Conservation (phyloP, 2,888 invertebrate species). For the Neocrepidodera transversa region DNA sequence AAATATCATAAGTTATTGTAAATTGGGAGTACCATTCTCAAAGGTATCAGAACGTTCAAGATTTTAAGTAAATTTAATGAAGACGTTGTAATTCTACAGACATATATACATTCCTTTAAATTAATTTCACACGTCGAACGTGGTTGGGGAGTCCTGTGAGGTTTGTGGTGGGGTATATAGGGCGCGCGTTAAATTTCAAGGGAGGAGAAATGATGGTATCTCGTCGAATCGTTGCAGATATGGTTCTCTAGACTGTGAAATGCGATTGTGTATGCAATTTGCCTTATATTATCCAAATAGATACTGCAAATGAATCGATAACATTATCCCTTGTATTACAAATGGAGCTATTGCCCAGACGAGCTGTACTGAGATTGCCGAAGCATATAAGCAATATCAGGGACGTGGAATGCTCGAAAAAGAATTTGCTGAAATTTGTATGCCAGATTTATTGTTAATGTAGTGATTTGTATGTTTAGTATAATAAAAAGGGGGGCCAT, state of each 20-base stretch:
- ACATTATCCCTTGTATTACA: constrained; percentile 41
- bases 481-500: too few species aligned
- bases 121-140: constrained; percentile 36
- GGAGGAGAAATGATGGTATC: constrained; percentile 33
- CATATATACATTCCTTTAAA: constrained; percentile 24
- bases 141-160: constrained; percentile 11
- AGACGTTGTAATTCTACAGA: constrained; percentile 10
- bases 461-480: background rate
- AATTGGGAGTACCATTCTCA: background rate
- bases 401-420: background rate
- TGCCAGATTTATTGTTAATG: background rate
- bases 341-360: constrained; percentile 18
- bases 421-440: constrained; percentile 5
- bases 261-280: constrained; percentile 54
- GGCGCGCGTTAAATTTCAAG: constrained; percentile 21
- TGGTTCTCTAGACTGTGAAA: constrained; percentile 49
- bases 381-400: constrained; percentile 8
- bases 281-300: constrained; percentile 52
- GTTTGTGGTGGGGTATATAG: background rate
- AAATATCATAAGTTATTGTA: too few species aligned
- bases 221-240: constrained; percentile 43
- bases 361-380: constrained; percentile 12
- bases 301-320: constrained; percentile 52
- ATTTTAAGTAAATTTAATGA: constrained; percentile 3
- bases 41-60: background rate